Evolutionary conservation across 2,888 invertebrate species (phyloP), one percentile per base, ranked within the genome.

Genomic region (Aethes cnicana): DNA sequence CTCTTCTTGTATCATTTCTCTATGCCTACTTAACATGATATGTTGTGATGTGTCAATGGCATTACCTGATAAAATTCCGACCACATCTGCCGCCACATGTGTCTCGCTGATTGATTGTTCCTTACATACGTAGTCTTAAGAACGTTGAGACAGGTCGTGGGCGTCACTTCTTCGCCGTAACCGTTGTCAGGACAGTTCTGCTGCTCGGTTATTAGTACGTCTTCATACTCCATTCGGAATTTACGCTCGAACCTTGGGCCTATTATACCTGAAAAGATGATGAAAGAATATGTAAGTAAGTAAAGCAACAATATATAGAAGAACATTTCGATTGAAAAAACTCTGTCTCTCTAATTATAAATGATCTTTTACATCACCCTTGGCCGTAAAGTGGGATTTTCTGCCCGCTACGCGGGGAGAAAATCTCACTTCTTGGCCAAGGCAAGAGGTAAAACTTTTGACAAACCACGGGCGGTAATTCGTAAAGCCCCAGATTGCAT

Each of bases 201-300:
- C 8, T 80, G 65, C 14, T 86, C 83, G 0, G 90, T 90, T n/a
- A 92, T 76, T 0, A 93, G 61, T 5, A 92, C 83, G 35, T 93
- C 93, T 58, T 93, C 92, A 63, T 86, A 92, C 48, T 93, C 93
- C 93, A 93, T 92, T 1, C 90, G 81, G 12, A 76, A 72, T 2
- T 71, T 65, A 11, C 91, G 90, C 56, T 89, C 76, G 56, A 93
- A 88, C 25, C 93, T 75, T 0, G 91, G 78, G 0, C 92, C 92
- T 36, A 92, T 84, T 35, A 89, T 60, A 30, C 91, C 91, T 78
- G 60, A 2, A 54, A 64, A 18, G 35, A 46, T n/a, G n/a, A 23
- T 28, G 20, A 12, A 12, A 1, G 25, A 26, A 4, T 3, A 4
- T 26, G 17, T 9, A 20, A 25, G 20, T n/a, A 39, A 20, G 4